phyloP scores from a whole-genome alignment of 2,888 invertebrate species.

The Xestoiulus laeticollis region DNA sequence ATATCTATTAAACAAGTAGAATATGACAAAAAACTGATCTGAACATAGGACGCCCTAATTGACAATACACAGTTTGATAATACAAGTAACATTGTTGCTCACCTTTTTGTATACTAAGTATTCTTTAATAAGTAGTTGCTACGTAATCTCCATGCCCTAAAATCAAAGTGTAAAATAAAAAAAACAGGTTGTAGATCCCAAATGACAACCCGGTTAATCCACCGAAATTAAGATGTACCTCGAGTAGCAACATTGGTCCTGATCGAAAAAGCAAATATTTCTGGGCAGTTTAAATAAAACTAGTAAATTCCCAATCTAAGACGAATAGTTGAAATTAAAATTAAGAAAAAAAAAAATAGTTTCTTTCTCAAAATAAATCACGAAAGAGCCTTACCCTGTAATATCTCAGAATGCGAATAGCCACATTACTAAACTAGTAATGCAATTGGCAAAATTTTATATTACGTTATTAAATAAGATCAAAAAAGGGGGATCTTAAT shows the following conservation, averaged over 20 bases:
- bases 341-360: background rate
- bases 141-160: background rate
- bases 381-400: constrained; percentile 27
- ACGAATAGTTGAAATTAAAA: background rate
- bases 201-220: background rate
- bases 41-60: background rate
- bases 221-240: background rate
- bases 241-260: background rate
- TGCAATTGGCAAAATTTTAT: background rate
- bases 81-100: too few species aligned
- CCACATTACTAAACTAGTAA: background rate
- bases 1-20: background rate
- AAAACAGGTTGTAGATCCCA: background rate
- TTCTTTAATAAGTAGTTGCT: background rate
- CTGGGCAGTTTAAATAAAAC: background rate
- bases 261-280: background rate
- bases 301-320: background rate
- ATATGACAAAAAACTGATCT: background rate
- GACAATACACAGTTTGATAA: background rate
- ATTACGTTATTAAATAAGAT: background rate
- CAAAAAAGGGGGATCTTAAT: background rate
- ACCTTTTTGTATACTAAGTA: background rate
- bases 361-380: background rate
- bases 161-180: background rate
- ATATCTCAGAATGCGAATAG: background rate